phyloP scores from a whole-genome alignment of 2,113 vertebrate species.

The Indri indri region DNA sequence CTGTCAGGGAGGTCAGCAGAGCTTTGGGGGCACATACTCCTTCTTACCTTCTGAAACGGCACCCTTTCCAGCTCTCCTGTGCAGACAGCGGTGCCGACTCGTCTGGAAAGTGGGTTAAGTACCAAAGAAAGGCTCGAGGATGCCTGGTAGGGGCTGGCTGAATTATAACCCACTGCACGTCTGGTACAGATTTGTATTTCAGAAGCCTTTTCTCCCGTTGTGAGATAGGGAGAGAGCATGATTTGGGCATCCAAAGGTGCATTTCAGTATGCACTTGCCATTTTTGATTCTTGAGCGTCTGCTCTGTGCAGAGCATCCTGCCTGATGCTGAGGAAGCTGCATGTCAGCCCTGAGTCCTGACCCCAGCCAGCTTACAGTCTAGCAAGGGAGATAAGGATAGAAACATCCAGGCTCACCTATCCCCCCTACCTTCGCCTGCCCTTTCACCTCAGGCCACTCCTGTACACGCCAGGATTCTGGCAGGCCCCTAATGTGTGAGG shows the following conservation, averaged over 20 bases:
- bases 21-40: neutral
- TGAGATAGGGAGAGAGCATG: neutral
- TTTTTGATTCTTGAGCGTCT: neutral
- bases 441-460: neutral
- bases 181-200: neutral
- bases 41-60: neutral
- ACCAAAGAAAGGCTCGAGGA: neutral
- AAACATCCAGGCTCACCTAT: neutral
- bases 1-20: neutral
- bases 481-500: rapidly evolving
- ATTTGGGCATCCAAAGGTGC: neutral
- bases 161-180: neutral
- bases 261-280: rapidly evolving
- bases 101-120: constrained; percentile 64
- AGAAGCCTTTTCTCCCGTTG: neutral
- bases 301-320: neutral
- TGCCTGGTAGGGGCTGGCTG: neutral
- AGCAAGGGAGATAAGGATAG: neutral
- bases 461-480: neutral
- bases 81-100: neutral
- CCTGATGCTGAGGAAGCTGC: neutral
- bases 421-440: neutral
- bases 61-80: neutral
- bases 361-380: neutral
- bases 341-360: neutral